These are phyloP conservation scores for Bos taurus DNA, from an alignment of 2,113 vertebrate genomes.

Conservation along the genomic window DNA sequence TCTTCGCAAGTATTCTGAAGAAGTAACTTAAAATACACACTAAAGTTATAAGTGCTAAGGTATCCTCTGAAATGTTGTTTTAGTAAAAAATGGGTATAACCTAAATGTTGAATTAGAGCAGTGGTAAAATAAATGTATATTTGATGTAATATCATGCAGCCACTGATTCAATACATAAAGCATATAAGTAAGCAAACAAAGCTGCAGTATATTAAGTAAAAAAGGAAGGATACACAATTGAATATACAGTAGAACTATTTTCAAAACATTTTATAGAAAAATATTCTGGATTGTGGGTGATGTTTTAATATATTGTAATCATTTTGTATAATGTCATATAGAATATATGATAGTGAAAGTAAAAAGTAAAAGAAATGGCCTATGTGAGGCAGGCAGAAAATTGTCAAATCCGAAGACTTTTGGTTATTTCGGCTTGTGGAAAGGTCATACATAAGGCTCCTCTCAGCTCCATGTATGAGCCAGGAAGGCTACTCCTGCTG, in stretches of 20 bases:
- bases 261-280: conserved; percentile 18
- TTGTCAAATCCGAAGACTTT: neutral
- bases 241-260: neutral
- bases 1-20: conserved; percentile 2
- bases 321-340: neutral
- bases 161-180: neutral
- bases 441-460: neutral
- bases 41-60: neutral
- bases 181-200: neutral
- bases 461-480: neutral
- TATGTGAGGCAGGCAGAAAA: neutral
- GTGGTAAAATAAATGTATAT: neutral
- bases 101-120: neutral
- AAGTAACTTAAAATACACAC: conserved; percentile 15
- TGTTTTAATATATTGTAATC: neutral
- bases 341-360: conserved; percentile 3
- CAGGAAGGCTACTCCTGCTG: neutral
- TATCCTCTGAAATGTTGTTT: conserved; percentile 7
- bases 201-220: neutral
- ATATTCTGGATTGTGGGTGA: neutral
- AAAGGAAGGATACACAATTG: neutral
- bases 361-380: neutral
- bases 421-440: neutral
- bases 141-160: neutral
- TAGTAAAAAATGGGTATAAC: neutral